phyloP scores from a whole-genome alignment of 2,797 vertebrate species.

The Pseudochirops cupreus region DNA sequence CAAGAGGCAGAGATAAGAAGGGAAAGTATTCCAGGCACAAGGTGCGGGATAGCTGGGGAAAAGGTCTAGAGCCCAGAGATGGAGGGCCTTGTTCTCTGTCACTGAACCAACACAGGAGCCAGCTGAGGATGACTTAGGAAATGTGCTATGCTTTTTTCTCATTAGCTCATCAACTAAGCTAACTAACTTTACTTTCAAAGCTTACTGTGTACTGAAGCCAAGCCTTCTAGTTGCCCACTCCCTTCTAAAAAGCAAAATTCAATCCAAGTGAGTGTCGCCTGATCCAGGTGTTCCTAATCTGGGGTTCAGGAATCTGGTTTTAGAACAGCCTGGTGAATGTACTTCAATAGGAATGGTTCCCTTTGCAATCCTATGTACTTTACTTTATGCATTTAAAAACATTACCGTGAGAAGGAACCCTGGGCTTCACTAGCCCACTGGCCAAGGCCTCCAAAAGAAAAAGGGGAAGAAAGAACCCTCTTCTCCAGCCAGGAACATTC shows the following conservation, averaged over 20 bases:
- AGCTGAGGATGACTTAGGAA: not conserved
- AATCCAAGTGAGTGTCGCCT: not conserved
- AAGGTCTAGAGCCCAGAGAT: not conserved
- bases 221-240: not conserved
- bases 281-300: not conserved
- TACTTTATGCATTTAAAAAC: not conserved
- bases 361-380: not conserved
- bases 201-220: not conserved
- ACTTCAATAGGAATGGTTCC: not conserved
- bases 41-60: too few species aligned
- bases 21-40: too few species aligned
- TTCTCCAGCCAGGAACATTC: not conserved
- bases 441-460: not conserved
- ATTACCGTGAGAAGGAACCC: not conserved
- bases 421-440: not conserved
- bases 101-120: not conserved
- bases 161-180: slow-evolving; percentile 5
- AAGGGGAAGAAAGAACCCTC: too few species aligned
- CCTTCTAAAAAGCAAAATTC: not conserved
- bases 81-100: not conserved
- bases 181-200: not conserved
- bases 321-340: not conserved
- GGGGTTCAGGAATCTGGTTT: not conserved
- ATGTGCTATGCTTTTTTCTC: not conserved
- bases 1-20: too few species aligned